Conservation (phyloP, 2,888 invertebrate genomes). For the Chymomyza fuscimana region DNA sequence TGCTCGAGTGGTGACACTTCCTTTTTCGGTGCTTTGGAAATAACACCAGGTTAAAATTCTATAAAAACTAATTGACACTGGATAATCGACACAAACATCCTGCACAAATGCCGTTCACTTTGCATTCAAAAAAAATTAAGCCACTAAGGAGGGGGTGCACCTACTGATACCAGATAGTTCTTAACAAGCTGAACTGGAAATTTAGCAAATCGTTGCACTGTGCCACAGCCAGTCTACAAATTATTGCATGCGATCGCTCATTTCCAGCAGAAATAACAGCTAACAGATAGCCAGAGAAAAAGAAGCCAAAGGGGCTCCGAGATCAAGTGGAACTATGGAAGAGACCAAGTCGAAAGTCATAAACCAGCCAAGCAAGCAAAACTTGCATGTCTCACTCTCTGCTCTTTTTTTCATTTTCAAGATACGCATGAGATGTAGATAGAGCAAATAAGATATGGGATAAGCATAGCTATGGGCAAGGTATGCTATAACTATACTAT, state of each 20-base stretch:
- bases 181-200: slow-evolving; percentile 35
- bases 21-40: no score
- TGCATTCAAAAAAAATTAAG: no score
- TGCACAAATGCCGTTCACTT: no score
- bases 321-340: slow-evolving; percentile 25
- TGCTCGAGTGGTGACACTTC: no score
- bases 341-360: slow-evolving; percentile 41
- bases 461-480: not conserved
- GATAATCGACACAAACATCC: no score
- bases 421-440: slow-evolving; percentile 68
- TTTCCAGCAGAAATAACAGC: slow-evolving; percentile 69
- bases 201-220: slow-evolving; percentile 11
- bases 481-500: not conserved
- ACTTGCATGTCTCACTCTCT: slow-evolving; percentile 21
- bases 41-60: no score
- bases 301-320: slow-evolving; percentile 24
- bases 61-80: no score
- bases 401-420: slow-evolving; percentile 14
- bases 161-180: not conserved
- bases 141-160: no score
- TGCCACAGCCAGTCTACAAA: slow-evolving; percentile 34
- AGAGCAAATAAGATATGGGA: slow-evolving; percentile 65
- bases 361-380: slow-evolving; percentile 37
- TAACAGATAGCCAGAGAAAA: slow-evolving; percentile 44
- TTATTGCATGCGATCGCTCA: slow-evolving; percentile 72